These are phyloP conservation scores for Pogonocherus hispidulus DNA, from an alignment of 2,888 invertebrate genomes.

Conservation along the genomic window DNA sequence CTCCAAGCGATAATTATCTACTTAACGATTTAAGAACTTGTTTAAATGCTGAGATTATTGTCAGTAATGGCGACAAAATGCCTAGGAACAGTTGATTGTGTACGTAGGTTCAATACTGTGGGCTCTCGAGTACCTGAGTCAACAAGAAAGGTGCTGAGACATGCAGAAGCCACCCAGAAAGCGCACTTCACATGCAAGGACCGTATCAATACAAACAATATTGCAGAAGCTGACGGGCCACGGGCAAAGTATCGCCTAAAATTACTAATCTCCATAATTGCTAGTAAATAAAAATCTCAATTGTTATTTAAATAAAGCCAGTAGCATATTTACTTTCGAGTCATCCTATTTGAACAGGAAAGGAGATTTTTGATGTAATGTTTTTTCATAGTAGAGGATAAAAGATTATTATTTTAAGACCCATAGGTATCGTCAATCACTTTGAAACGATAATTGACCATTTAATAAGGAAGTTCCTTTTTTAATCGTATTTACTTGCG, in stretches of 20 bases:
- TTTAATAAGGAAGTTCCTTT: slow-evolving; percentile 39
- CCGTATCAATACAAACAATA: slow-evolving; percentile 31
- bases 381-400: neutral
- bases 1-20: slow-evolving; percentile 50
- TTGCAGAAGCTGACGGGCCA: slow-evolving; percentile 27
- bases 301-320: slow-evolving; percentile 52
- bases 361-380: neutral
- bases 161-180: slow-evolving; percentile 54
- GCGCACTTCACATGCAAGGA: slow-evolving; percentile 41
- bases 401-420: slow-evolving; percentile 9
- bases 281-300: slow-evolving; percentile 47
- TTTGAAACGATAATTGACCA: slow-evolving; percentile 55
- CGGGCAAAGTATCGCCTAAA: slow-evolving; percentile 45
- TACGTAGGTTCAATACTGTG: slow-evolving; percentile 54
- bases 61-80: slow-evolving; percentile 50
- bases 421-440: slow-evolving; percentile 38
- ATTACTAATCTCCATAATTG: slow-evolving; percentile 53
- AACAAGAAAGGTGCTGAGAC: slow-evolving; percentile 56
- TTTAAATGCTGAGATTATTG: slow-evolving; percentile 48
- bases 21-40: slow-evolving; percentile 52
- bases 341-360: slow-evolving; percentile 5
- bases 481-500: slow-evolving; percentile 23
- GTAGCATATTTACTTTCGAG: slow-evolving; percentile 53
- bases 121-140: slow-evolving; percentile 49
- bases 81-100: slow-evolving; percentile 36